Evolutionary conservation across 2,888 invertebrate genomes (phyloP).

Genomic region (Rotaria magnacalcarata): DNA sequence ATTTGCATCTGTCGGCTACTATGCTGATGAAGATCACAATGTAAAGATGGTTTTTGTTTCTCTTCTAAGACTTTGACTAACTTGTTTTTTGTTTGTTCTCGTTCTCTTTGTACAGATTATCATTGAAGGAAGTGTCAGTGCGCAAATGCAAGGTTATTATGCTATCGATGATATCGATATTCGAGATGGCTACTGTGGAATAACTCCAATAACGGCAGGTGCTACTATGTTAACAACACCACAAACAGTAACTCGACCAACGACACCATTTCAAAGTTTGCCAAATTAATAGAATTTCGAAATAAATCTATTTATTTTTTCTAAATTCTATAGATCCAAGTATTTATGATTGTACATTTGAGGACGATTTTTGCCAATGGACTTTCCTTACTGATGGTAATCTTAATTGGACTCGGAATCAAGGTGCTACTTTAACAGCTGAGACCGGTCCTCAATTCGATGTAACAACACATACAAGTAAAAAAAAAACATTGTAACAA

Average conservation of each 20-base stretch:
- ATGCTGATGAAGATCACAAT: not conserved
- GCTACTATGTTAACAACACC: not conserved
- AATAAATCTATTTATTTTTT: not conserved
- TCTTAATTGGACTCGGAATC: constrained; percentile 50
- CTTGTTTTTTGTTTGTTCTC: too few species aligned
- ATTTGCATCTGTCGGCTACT: not conserved
- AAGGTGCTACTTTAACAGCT: constrained; percentile 50
- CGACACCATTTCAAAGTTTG: constrained; percentile 9
- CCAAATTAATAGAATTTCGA: not conserved
- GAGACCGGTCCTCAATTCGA: constrained; percentile 52
- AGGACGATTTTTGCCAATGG: constrained; percentile 53
- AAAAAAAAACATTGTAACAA: not conserved
- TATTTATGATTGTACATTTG: constrained; percentile 53
- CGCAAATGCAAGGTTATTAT: constrained; percentile 21
- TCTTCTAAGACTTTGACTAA: not conserved
- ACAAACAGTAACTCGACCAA: constrained; percentile 18
- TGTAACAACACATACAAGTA: constrained; percentile 52
- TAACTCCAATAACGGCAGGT: not conserved
- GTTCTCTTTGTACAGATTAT: not conserved
- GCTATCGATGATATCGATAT: constrained; percentile 27
- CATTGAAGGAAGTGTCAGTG: not conserved
- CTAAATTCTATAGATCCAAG: constrained; percentile 47
- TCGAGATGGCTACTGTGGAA: constrained; percentile 37
- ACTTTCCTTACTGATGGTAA: constrained; percentile 49
- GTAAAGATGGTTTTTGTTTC: not conserved